Conservation (phyloP, 2,888 invertebrate genomes). For the Seira musarum region DNA sequence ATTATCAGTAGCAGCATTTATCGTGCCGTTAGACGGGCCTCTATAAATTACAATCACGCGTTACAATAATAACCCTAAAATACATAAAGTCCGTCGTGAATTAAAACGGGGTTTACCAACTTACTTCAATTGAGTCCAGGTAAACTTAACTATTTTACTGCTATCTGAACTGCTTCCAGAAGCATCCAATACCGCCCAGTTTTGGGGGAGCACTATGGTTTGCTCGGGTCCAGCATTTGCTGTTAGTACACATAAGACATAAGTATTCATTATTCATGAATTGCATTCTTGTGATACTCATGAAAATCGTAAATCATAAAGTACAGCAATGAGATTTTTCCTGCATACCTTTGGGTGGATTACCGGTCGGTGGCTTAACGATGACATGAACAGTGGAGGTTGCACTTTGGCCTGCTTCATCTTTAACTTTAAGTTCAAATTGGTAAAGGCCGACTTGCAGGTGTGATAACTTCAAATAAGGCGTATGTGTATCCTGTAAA, state of each 20-base stretch:
- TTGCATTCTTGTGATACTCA: no score
- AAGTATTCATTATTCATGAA: no score
- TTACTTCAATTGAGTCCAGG: constrained; percentile 85
- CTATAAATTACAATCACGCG: constrained; percentile 70
- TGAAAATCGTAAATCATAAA: no score
- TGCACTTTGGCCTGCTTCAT: constrained; percentile 90
- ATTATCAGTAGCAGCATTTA: constrained; percentile 74
- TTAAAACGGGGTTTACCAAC: constrained; percentile 31
- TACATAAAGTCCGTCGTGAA: constrained; percentile 7
- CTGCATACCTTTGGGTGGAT: constrained; percentile 80
- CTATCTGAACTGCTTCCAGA: constrained; percentile 84
- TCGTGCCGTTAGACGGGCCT: constrained; percentile 75
- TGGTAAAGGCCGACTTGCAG: constrained; percentile 95
- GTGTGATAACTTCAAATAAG: constrained; percentile 89
- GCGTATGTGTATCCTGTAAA: constrained; percentile 87
- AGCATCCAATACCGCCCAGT: constrained; percentile 86
- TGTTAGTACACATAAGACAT: constrained; percentile 38
- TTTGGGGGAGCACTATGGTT: constrained; percentile 87
- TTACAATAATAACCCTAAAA: neutral
- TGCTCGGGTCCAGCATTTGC: constrained; percentile 76
- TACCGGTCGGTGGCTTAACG: constrained; percentile 91
- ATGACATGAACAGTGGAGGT: constrained; percentile 92
- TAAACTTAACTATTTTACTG: constrained; percentile 85
- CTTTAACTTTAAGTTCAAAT: constrained; percentile 93
- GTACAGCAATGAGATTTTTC: constrained; percentile 1